Evolutionary conservation across 2,888 invertebrate genomes (phyloP).

Genomic region (Cephus pulcher): DNA sequence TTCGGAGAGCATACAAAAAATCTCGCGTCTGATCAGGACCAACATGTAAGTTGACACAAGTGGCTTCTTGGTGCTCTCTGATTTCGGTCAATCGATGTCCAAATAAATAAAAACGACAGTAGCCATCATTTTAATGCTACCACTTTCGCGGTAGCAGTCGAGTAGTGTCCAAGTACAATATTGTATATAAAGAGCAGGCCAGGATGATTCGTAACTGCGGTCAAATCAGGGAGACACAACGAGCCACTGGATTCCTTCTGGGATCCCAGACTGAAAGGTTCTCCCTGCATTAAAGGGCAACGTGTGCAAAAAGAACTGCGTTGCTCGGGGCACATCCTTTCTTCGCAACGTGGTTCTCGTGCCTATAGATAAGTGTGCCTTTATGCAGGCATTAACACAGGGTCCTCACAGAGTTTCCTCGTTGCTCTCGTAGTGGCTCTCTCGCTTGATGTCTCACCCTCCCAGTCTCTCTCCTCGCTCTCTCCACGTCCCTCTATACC

Average conservation of each 20-base stretch:
- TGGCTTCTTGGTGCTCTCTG: neutral
- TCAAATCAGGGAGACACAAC: neutral
- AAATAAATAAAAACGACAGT: neutral
- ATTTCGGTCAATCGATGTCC: neutral
- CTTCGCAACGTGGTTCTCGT: neutral
- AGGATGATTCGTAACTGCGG: neutral
- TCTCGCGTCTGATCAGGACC: neutral
- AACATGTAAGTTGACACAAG: neutral
- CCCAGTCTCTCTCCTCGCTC: constrained; percentile 20
- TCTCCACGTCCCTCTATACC: constrained; percentile 10
- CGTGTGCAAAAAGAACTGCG: neutral
- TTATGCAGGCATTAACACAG: constrained; percentile 44
- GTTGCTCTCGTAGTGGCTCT: constrained; percentile 6
- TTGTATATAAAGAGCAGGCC: neutral
- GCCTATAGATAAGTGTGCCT: constrained; percentile 44
- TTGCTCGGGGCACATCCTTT: neutral
- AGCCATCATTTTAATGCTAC: neutral
- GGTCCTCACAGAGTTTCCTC: neutral
- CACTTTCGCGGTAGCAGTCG: neutral
- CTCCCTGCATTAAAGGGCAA: neutral
- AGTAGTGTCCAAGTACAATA: neutral
- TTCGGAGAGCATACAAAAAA: no score
- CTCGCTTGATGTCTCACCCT: constrained; percentile 20
- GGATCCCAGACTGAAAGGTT: neutral
- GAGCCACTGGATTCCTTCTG: neutral